These are phyloP conservation scores for Prionailurus viverrinus DNA, from an alignment of 2,113 vertebrate species.

Conservation along the genomic window DNA sequence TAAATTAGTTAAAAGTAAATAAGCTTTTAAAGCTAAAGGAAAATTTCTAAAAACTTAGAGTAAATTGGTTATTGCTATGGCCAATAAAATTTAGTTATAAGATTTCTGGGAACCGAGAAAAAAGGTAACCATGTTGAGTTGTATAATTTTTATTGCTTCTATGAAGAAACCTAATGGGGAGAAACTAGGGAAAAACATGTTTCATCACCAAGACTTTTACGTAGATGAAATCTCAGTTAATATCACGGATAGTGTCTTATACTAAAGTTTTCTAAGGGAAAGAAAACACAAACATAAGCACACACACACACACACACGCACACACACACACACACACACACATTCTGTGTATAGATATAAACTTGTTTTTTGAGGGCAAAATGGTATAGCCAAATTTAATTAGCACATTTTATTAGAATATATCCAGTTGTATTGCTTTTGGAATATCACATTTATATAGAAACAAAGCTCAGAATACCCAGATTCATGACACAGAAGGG, in stretches of 20 bases:
- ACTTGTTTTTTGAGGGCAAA: background rate
- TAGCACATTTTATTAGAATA: background rate
- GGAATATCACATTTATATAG: background rate
- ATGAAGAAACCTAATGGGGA: background rate
- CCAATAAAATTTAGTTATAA: slow-evolving; percentile 43
- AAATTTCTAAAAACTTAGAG: slow-evolving; percentile 52
- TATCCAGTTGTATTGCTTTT: background rate
- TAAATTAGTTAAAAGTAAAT: slow-evolving; percentile 48
- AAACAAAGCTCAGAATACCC: background rate
- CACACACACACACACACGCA: background rate
- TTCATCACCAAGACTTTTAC: background rate
- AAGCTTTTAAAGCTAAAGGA: slow-evolving; percentile 42
- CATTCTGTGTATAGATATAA: background rate
- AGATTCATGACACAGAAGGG: background rate
- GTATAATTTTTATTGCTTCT: slow-evolving; percentile 50
- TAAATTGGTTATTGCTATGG: slow-evolving; percentile 36
- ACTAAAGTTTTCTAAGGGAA: background rate
- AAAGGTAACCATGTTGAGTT: slow-evolving; percentile 52
- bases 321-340: background rate
- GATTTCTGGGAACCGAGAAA: slow-evolving; percentile 50
- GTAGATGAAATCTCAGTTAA: background rate
- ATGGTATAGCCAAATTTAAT: background rate
- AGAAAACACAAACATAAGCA: background rate
- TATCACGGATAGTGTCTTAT: background rate
- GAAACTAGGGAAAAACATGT: background rate